These are phyloP conservation scores for Thaumetopoea pityocampa DNA, from an alignment of 1,140 invertebrate species.

Conservation along the genomic window DNA sequence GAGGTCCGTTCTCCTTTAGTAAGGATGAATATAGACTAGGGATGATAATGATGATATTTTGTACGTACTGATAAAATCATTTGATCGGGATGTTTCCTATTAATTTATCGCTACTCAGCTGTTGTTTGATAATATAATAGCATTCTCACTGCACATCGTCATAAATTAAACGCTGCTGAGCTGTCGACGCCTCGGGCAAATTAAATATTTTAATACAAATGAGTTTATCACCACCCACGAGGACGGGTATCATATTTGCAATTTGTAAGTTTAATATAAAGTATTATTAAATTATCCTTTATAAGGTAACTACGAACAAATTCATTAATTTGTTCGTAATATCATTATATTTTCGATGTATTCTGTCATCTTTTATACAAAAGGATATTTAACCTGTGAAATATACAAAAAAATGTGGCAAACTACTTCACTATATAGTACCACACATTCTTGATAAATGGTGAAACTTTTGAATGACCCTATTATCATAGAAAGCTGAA, in stretches of 20 bases:
- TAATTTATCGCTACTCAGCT: constrained; percentile 51
- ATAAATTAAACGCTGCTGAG: constrained; percentile 63
- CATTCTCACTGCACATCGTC: constrained; percentile 43
- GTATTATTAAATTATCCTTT: constrained; percentile 31
- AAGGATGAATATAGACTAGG: not conserved
- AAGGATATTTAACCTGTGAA: too few relatives aligned
- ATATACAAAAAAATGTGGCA: too few relatives aligned
- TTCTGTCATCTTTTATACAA: too few relatives aligned
- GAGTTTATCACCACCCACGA: constrained; percentile 44
- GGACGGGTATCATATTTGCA: constrained; percentile 33
- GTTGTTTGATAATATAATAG: constrained; percentile 58
- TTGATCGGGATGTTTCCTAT: constrained; percentile 27
- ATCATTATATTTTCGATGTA: too few relatives aligned
- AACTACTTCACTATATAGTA: too few relatives aligned
- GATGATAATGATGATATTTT: too few relatives aligned
- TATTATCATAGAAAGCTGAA: too few relatives aligned
- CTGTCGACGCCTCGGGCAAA: constrained; percentile 31
- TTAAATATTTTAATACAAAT: constrained; percentile 56
- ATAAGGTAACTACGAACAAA: too few relatives aligned
- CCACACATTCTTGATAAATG: too few relatives aligned
- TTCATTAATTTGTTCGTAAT: too few relatives aligned
- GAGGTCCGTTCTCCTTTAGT: constrained; percentile 4
- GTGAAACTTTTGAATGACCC: too few relatives aligned
- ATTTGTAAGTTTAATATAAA: constrained; percentile 22
- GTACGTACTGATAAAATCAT: constrained; percentile 16